Evolutionary conservation across 37 sponge, comb jelly and placozoan genomes (phyloP).

Genomic region (Cliona cf. orientalis): DNA sequence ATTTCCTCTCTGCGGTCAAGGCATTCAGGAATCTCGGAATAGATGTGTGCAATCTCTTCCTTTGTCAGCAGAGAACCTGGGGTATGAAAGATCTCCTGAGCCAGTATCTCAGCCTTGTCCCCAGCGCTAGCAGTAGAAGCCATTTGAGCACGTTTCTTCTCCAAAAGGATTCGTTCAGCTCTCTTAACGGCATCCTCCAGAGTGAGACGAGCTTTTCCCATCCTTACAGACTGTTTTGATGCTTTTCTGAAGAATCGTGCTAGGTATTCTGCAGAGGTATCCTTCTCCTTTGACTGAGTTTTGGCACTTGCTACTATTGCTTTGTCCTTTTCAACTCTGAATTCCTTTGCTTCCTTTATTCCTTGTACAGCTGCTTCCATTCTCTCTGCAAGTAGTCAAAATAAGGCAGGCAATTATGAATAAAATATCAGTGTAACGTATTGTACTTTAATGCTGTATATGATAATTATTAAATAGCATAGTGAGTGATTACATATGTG

Average conservation of each 20-base stretch:
- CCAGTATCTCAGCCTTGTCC: conserved; percentile 48
- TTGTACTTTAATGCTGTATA: too few relatives aligned
- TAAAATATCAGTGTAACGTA: too few relatives aligned
- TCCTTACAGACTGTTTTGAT: conserved; percentile 4
- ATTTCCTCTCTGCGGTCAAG: too few relatives aligned
- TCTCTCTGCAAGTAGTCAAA: too few relatives aligned
- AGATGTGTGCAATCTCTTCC: conserved; percentile 39
- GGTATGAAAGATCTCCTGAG: conserved; percentile 47
- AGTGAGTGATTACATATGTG: too few relatives aligned
- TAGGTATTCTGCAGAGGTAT: conserved; percentile 8
- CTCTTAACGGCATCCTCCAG: conserved; percentile 23
- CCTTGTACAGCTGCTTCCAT: not conserved
- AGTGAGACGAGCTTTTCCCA: conserved; percentile 26
- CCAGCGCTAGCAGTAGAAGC: not conserved
- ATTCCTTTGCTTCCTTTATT: conserved; percentile 29
- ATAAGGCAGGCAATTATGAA: too few relatives aligned
- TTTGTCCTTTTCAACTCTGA: not conserved
- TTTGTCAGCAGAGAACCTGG: conserved; percentile 56
- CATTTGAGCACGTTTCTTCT: not conserved
- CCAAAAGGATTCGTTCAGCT: conserved; percentile 46
- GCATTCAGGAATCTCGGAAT: conserved; percentile 1
- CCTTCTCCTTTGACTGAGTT: not conserved
- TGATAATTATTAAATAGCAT: too few relatives aligned
- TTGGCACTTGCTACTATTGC: not conserved
- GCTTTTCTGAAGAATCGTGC: conserved; percentile 33